Conservation (phyloP, 1,140 invertebrate species). For the Microvelia longipes region DNA sequence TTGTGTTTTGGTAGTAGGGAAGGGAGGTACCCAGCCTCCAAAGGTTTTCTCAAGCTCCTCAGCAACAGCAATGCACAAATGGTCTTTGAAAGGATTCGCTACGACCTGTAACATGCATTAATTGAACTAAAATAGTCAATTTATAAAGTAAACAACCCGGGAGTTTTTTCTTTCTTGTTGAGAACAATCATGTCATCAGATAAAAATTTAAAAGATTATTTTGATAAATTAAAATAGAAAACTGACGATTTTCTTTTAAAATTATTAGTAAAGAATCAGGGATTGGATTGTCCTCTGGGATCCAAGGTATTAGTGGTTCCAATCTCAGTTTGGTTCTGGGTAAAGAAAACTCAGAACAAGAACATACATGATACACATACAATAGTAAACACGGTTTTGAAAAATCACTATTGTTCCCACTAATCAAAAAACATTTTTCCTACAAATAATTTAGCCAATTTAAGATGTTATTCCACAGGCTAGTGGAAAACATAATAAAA, state of each 20-base stretch:
- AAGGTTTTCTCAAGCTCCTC: slow-evolving; percentile 61
- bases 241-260: not conserved
- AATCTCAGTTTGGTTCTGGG: too few species aligned
- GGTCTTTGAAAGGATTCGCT: slow-evolving; percentile 52
- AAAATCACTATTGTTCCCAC: too few species aligned
- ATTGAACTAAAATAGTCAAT: too few species aligned
- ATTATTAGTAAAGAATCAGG: not conserved
- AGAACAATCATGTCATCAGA: not conserved
- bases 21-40: slow-evolving; percentile 63
- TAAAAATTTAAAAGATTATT: not conserved
- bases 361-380: too few species aligned
- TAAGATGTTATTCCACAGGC: too few species aligned
- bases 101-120: slow-evolving; percentile 20
- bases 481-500: too few species aligned
- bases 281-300: too few species aligned
- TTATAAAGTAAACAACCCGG: not conserved
- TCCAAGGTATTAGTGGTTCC: too few species aligned
- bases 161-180: not conserved
- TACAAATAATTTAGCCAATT: too few species aligned
- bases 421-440: too few species aligned
- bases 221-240: not conserved
- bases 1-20: not conserved
- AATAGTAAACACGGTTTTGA: too few species aligned
- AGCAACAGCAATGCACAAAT: slow-evolving; percentile 67
- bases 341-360: too few species aligned